phyloP scores from a whole-genome alignment of 2,888 invertebrate genomes.

The Saturnia pavonia region DNA sequence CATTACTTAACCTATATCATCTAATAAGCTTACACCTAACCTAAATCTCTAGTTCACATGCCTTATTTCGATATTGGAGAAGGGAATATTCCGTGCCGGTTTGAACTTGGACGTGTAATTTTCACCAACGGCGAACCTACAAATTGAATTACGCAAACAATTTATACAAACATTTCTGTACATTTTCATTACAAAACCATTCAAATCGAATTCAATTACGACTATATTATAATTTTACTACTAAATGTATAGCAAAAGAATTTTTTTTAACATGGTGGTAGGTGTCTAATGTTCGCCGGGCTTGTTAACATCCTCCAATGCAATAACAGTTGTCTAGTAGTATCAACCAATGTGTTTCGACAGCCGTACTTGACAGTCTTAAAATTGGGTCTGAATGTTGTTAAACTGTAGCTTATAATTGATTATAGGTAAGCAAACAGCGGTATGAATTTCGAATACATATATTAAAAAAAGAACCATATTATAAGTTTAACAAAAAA shows the following conservation, averaged over 20 bases:
- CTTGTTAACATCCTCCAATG: neutral
- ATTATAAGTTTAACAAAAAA: too few relatives aligned
- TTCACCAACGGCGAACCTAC: neutral
- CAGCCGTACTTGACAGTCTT: too few relatives aligned
- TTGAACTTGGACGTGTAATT: constrained; percentile 1
- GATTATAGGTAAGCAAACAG: too few relatives aligned
- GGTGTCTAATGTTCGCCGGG: neutral
- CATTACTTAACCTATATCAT: neutral
- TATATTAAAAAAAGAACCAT: too few relatives aligned
- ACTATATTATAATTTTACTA: neutral
- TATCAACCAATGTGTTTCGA: too few relatives aligned
- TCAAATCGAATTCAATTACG: constrained; percentile 24
- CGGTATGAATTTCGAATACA: too few relatives aligned
- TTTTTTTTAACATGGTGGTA: neutral
- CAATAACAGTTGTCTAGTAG: too few relatives aligned
- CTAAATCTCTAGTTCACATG: neutral
- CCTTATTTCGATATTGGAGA: neutral
- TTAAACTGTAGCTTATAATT: too few relatives aligned
- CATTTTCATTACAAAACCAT: constrained; percentile 21
- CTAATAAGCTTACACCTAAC: neutral
- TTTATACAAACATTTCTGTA: constrained; percentile 11
- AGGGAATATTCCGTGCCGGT: neutral
- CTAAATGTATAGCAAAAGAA: neutral
- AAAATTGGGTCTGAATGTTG: too few relatives aligned
- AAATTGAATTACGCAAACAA: constrained; percentile 13